phyloP scores from a whole-genome alignment of 2,888 invertebrate species.

The Polyploca ridens region DNA sequence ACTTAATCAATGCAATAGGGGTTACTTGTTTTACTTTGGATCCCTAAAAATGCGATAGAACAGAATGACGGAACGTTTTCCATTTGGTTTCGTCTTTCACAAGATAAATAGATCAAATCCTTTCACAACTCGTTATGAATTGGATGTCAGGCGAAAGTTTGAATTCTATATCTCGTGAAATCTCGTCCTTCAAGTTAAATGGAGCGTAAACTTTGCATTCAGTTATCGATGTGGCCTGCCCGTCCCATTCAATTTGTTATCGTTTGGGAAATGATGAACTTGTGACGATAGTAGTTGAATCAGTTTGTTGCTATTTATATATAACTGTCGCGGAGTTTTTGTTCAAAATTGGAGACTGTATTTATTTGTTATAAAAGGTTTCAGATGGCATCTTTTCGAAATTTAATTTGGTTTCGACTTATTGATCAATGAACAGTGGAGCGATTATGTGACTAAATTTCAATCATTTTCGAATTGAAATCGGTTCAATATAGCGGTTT shows the following conservation, averaged over 20 bases:
- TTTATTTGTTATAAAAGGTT: too few species aligned
- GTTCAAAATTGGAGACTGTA: too few species aligned
- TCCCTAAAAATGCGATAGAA: not conserved
- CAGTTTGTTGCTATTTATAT: conserved; percentile 12
- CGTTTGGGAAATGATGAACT: not conserved
- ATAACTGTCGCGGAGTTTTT: not conserved
- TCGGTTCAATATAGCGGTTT: too few species aligned
- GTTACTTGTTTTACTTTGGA: not conserved
- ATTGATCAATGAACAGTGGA: too few species aligned
- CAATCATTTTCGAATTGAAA: too few species aligned
- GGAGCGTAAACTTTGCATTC: conserved; percentile 5
- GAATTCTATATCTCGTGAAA: conserved; percentile 4
- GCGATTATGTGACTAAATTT: too few species aligned
- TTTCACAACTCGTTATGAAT: conserved; percentile 1
- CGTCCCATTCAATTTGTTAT: not conserved
- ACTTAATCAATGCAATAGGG: too few species aligned
- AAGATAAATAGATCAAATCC: conserved; percentile 6
- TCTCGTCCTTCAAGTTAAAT: not conserved
- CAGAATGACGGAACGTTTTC: conserved; percentile 4
- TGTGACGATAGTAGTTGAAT: not conserved
- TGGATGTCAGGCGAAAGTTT: conserved; percentile 3
- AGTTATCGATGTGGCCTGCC: not conserved
- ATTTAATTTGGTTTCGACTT: too few species aligned
- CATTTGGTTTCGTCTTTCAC: conserved; percentile 1
- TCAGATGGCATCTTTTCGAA: too few species aligned